A percentile compares a stretch with the other conserved stretches of the same genome.
Conservation (phyloP, 2,888 invertebrate species). For the Campoplex capitator region DNA sequence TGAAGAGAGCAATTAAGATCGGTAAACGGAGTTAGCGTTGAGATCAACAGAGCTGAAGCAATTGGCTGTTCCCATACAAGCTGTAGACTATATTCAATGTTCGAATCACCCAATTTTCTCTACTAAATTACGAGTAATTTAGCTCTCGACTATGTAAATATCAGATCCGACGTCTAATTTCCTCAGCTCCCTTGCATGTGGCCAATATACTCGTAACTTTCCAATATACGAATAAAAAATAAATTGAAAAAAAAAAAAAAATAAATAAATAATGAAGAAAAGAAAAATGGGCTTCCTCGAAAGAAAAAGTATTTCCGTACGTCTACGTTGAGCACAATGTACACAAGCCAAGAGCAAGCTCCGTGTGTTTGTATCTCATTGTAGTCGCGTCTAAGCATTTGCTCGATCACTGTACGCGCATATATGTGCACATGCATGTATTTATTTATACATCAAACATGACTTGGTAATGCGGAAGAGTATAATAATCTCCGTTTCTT, state of each 20-base stretch:
- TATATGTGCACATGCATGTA: no score
- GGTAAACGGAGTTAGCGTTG: neutral
- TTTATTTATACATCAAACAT: neutral
- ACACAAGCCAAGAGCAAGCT: no score
- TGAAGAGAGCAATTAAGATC: neutral
- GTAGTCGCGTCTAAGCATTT: no score
- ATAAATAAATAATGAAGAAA: neutral
- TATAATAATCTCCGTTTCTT: constrained; percentile 34
- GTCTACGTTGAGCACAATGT: neutral
- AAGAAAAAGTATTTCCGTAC: constrained; percentile 41
- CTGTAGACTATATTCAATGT: constrained; percentile 1
- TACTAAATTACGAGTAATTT: constrained; percentile 24
- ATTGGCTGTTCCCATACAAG: neutral
- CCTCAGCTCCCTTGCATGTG: neutral
- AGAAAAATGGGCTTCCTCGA: constrained; percentile 21
- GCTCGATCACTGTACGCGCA: no score
- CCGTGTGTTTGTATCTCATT: no score
- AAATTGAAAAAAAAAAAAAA: no score
- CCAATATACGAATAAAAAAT: constrained; percentile 40
- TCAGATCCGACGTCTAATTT: constrained; percentile 14
- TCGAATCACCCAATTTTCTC: constrained; percentile 36
- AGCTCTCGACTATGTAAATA: neutral
- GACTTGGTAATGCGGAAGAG: constrained; percentile 41
- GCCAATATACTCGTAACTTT: constrained; percentile 50
- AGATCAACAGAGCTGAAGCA: neutral